Evolutionary conservation across 1,140 invertebrate genomes (phyloP), one percentile per base, ranked within the genome.

Genomic region (Drosophila takahashii): DNA sequence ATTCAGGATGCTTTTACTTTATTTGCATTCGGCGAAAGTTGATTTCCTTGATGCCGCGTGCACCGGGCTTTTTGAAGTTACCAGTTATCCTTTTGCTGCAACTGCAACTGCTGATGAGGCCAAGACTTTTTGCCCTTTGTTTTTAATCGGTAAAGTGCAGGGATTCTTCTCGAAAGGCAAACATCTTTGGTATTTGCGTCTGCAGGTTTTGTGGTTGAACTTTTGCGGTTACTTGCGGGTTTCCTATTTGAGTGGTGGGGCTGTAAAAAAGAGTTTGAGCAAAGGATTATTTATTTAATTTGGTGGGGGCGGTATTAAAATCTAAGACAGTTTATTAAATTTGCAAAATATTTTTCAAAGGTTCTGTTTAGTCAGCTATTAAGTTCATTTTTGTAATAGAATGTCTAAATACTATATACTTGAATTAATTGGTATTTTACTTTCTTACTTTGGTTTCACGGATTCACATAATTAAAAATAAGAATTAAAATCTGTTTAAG

Each of bases 141-240:
- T 84, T 84, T 84, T 80, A 84, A 84, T 84, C 81, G 81, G 62
- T 50, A 77, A 81, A 85, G 81, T 84, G 81, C 81, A 65, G 58
- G 45, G 52, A 56, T 65, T 72, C 39, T 39, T 16, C 54, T 57
- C 41, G 18, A 69, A 22, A 47, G 44, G 56, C 22, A 64, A 69
- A 67, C 62, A 69, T 69, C 77, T 80, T 62, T 54, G 57, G 41
- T 65, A 37, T 59, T 56, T 54, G 52, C 36, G 36, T 36, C 59
- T 51, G 45, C 41, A 76, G 39, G 32, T 18, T 57, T 56, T 81
- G 79, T n/a, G 74, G 79, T 59, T 76, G 15, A 71, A 53, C 52
- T 71, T 50, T 45, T 81, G 65, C 29, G 53, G 70, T 57, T 37
- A 42, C 54, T 39, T 42, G 10, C 34, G 44, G 26, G 8, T 44